Evolutionary conservation across 2,113 vertebrate species (phyloP), one percentile per base, ranked within the genome.

Genomic region (Xiphias gladius): DNA sequence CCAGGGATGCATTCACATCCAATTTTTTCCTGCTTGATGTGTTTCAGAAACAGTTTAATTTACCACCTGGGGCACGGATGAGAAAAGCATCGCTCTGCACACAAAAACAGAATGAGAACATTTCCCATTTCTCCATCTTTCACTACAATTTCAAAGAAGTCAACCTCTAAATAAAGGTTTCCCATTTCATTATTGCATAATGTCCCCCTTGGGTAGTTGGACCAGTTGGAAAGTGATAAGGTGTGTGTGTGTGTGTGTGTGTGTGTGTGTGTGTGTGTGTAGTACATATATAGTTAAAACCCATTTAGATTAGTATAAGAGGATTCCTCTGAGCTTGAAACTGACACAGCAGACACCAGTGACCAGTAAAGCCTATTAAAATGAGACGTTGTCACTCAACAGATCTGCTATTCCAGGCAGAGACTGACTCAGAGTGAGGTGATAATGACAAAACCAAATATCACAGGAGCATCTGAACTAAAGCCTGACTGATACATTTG

Each of bases 341-440:
- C 30, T 54, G 76, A 85, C 78, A 37, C 68, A 70, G 76, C 61
- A 58, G 61, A 80, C 46, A 65, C 26, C 71, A 70, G 20, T n/a
- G 71, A 83, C 26, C 35, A 16, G 28, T 8, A 62, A 76, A 80
- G 57, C 64, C 67, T 73, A 81, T 88, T 82, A 86, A 73, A 88
- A 41, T 4, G 17, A 84, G 84, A 78, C 55, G 10, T 43, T 2
- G 71, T 58, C 86, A 7, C 14, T 37, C 10, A 0, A 76, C 41
- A 64, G 70, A 61, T 13, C 50, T 2, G 50, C 20, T n/a, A 4
- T 3, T 43, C 17, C 30, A 7, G 8, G 50, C 55, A 57, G 57
- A 41, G 9, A 3, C 4, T 30, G 20, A 26, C 0, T 55, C 66
- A 55, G 26, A 50, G n/a, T 41, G 58, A 54, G 20, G 48, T 6